A percentile compares a stretch with the other conserved stretches of the same genome.
phyloP scores from a whole-genome alignment of 2,113 vertebrate genomes.

The Candoia aspera region DNA sequence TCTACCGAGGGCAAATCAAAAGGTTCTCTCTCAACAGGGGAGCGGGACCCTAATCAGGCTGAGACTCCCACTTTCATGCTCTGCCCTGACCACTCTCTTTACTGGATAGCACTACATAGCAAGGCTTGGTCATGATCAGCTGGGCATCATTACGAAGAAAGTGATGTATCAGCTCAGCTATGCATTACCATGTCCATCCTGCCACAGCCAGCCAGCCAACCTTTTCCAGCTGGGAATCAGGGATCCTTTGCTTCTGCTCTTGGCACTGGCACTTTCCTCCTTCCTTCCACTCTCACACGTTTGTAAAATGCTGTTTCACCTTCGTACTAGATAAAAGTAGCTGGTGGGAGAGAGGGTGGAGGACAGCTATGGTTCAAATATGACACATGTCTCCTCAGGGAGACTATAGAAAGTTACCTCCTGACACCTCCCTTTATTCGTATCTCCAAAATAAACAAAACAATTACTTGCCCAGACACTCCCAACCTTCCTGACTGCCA shows the following conservation, averaged over 20 bases:
- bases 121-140: background rate
- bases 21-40: background rate
- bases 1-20: background rate
- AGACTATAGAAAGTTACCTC: background rate
- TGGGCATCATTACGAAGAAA: background rate
- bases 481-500: slow-evolving; percentile 16
- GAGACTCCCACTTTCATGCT: background rate
- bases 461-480: slow-evolving; percentile 34
- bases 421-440: slow-evolving; percentile 20
- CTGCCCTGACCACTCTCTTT: background rate
- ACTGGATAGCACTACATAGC: background rate
- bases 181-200: background rate
- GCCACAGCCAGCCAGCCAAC: background rate
- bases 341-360: slow-evolving; percentile 9
- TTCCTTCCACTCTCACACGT: background rate
- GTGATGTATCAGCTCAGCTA: background rate
- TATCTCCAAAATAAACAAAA: slow-evolving; percentile 35
- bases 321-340: background rate
- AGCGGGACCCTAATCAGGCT: background rate
- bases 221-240: background rate
- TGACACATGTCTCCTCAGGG: slow-evolving; percentile 24
- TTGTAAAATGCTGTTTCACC: background rate
- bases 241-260: background rate
- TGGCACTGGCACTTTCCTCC: background rate
- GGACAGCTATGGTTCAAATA: slow-evolving; percentile 10